These are phyloP conservation scores for Ceyx melanurus DNA, from an alignment of 2,113 vertebrate species.

Conservation along the genomic window DNA sequence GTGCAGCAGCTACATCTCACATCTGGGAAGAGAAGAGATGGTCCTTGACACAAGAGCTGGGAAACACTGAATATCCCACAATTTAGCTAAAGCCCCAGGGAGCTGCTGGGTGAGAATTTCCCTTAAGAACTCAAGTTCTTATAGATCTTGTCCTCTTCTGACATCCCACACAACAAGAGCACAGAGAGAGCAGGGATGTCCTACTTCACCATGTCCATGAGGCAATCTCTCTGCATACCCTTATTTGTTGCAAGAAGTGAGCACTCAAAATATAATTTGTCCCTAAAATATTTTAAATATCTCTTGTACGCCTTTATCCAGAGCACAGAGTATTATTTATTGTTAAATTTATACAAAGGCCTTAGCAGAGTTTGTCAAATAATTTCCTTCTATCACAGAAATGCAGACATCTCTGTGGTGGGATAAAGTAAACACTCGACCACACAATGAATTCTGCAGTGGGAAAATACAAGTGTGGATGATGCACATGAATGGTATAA, in stretches of 20 bases:
- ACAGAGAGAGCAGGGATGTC: not conserved
- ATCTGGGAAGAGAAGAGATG: not conserved
- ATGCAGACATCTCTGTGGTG: not conserved
- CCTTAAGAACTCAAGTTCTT: not conserved
- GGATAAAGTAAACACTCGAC: not conserved
- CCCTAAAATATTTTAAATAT: not conserved
- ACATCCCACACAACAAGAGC: not conserved
- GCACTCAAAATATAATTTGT: not conserved
- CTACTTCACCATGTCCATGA: not conserved
- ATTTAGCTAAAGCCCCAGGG: constrained; percentile 21
- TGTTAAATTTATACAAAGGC: not conserved
- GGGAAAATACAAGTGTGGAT: not conserved
- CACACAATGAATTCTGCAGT: not conserved
- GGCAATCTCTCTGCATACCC: not conserved
- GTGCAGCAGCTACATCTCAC: not conserved
- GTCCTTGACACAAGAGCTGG: not conserved
- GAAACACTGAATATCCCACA: constrained; percentile 45
- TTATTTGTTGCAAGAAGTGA: not conserved
- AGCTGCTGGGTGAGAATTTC: constrained; percentile 5
- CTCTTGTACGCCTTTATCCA: not conserved
- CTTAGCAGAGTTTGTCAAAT: not conserved
- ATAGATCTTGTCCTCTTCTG: not conserved
- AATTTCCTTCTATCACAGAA: not conserved
- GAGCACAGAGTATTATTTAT: not conserved
- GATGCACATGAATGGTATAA: not conserved